Base-by-base conservation (phyloP, 2,888 invertebrate genomes). In the Tenthredo amoena region DNA sequence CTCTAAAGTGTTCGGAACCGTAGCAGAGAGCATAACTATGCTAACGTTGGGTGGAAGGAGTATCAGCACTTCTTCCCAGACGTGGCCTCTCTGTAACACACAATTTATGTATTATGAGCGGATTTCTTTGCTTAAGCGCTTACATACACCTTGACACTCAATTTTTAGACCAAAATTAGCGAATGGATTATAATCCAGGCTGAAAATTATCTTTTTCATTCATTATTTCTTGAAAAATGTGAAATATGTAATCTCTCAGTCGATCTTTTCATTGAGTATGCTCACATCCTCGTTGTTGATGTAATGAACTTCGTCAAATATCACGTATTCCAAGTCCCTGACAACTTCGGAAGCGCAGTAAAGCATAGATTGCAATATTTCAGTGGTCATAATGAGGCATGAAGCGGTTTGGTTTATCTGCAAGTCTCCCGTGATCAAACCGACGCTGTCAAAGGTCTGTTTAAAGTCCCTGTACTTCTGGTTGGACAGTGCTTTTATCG, bases 231-330 rank as follows among this genome's bases (percentile, higher is more conserved):
- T 7, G 7, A 40, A 40, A 40, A 40, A 40, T 40, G 40, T 7
- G 1, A 40, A 40, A 40, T 4, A 15, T 2, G 15, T 15, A 15
- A 47, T 4, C 47, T 6, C 43, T 10, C 10, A 15, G 6, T 55
- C 7, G 0, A 55, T 55, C n/a, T n/a, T n/a, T 6, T 18, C 55
- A 10, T 55, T 7, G 18, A 55, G n/a, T 55, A 7, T 55, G 90
- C 92, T 91, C 90, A 97, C 98, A 94, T 99, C 98, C 68, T 96
- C 96, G 94, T 99, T 98, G 93, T 99, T 99, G 87, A 99, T 98
- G 92, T 99, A 99, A 93, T 99, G 99, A 9, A 99, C 99, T 94
- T 99, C 99, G 94, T 99, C 99, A 92, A 99, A 99, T 90, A 99
- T 98, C 2, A 99, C 99, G 95, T 98, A 99, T 93, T 99, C 99